Evolutionary conservation across 2,797 vertebrate species (phyloP).

Genomic region (Pogonophryne albipinna): DNA sequence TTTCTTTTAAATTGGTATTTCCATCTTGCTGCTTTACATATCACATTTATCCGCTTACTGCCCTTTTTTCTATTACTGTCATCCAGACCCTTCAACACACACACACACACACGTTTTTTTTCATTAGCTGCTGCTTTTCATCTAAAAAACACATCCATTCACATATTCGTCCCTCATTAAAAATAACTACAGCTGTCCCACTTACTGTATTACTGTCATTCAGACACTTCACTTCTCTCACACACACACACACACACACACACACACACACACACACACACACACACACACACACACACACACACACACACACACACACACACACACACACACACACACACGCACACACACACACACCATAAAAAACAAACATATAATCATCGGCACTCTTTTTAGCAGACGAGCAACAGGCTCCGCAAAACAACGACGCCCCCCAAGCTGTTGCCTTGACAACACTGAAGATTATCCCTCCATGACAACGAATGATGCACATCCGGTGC

Average conservation of each 20-base stretch:
- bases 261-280: slow-evolving; percentile 9
- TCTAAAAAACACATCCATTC: slow-evolving; percentile 18
- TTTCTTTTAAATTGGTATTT: background rate
- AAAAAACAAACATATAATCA: slow-evolving; percentile 52
- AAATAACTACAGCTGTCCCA: slow-evolving; percentile 28
- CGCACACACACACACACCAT: slow-evolving; percentile 6
- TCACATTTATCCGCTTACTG: too few relatives aligned
- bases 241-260: slow-evolving; percentile 9
- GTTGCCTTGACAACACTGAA: slow-evolving; percentile 86
- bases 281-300: slow-evolving; percentile 9
- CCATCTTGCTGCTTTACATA: background rate
- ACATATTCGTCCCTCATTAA: slow-evolving; percentile 14
- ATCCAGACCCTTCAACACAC: too few relatives aligned
- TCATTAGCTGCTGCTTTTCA: background rate
- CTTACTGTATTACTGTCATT: slow-evolving; percentile 32
- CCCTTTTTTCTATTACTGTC: too few relatives aligned
- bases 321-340: slow-evolving; percentile 9
- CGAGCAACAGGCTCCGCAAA: slow-evolving; percentile 71
- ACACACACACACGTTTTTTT: too few relatives aligned
- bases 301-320: slow-evolving; percentile 9
- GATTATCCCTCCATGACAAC: slow-evolving; percentile 86
- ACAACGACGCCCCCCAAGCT: slow-evolving; percentile 82
- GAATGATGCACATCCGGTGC: slow-evolving; percentile 83
- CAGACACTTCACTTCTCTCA: slow-evolving; percentile 5
- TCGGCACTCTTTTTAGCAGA: slow-evolving; percentile 41